Evolutionary conservation across 1,140 invertebrate species (phyloP), one percentile per base, ranked within the genome.

Genomic region (Nixonia krombeini): DNA sequence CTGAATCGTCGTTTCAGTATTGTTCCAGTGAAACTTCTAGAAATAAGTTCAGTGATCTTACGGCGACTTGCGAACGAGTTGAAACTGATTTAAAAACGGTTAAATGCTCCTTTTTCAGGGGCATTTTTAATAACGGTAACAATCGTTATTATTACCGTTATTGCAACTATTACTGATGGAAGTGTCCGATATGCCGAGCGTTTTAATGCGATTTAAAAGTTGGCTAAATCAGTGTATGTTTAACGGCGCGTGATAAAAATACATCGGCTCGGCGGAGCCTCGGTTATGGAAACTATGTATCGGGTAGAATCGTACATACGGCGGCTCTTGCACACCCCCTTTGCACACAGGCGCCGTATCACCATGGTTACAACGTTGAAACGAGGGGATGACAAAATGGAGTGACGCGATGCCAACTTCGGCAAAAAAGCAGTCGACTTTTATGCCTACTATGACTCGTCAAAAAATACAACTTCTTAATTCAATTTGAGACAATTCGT

Each of bases 311-410:
- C 63, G 73, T 78, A 79, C 78, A 75, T 75, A 74, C 73, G 74
- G 74, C 67, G 74, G 73, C 74, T 77, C 74, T 79, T 77, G 71
- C 67, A 76, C 74, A 75, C 73, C 77, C 81, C 77, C 77, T 75
- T 80, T 76, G 2, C 15, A 77, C 75, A 79, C 74, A 81, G 83
- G 81, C 80, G 76, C 80, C 73, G 80, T 74, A 81, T 85, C 78
- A 75, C 83, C 83, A 85, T 85, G 83, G 84, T 83, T 83, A 85
- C 84, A 85, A 83, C 80, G 83, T 79, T 82, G 83, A 84, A 82
- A 70, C 73, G 74, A 79, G 77, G 82, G 81, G 76, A 82, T 83
- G 80, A 83, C 81, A 85, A 85, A 84, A 85, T 85, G 84, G 83
- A 82, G 79, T 79, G 74, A 68, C 72, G 59, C 73, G 75, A 76